A percentile compares a stretch with the other conserved stretches of the same genome.
phyloP scores from a whole-genome alignment of 2,797 vertebrate genomes.

The Acrocephalus scirpaceus region DNA sequence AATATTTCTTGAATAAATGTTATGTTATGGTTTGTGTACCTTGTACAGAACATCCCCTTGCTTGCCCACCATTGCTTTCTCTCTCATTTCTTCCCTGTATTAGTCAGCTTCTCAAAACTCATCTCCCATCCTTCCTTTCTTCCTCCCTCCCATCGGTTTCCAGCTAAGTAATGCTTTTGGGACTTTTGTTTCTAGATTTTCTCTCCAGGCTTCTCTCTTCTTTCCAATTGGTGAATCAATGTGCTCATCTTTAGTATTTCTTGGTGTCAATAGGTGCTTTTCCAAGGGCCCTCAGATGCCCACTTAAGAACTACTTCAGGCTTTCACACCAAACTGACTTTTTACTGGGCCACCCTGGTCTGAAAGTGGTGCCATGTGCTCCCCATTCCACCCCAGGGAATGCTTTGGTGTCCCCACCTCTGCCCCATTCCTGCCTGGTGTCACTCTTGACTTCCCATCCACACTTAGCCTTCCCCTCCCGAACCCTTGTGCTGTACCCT shows the following conservation, averaged over 20 bases:
- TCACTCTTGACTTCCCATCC: background rate
- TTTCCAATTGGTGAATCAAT: background rate
- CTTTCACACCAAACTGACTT: background rate
- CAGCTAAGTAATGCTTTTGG: background rate
- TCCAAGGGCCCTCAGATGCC: background rate
- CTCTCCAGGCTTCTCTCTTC: background rate
- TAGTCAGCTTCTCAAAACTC: background rate
- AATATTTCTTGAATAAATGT: background rate
- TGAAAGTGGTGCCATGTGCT: background rate
- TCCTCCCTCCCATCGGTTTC: background rate
- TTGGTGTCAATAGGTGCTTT: background rate
- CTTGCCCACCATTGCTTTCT: background rate
- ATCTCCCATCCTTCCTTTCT: background rate
- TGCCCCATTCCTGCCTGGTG: accelerated
- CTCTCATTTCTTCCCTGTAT: background rate
- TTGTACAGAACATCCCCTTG: background rate
- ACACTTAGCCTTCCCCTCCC: background rate
- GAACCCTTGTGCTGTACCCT: background rate
- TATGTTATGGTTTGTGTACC: background rate
- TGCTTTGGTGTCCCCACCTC: accelerated
- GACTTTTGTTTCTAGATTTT: background rate
- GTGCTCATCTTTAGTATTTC: background rate
- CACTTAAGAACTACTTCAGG: background rate
- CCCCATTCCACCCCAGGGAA: background rate
- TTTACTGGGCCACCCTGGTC: background rate